Percentiles rank a stretch among this genome's conserved stretches.
These are phyloP conservation scores for Gastrophysa polygoni DNA, from an alignment of 2,888 invertebrate species.

Conservation along the genomic window DNA sequence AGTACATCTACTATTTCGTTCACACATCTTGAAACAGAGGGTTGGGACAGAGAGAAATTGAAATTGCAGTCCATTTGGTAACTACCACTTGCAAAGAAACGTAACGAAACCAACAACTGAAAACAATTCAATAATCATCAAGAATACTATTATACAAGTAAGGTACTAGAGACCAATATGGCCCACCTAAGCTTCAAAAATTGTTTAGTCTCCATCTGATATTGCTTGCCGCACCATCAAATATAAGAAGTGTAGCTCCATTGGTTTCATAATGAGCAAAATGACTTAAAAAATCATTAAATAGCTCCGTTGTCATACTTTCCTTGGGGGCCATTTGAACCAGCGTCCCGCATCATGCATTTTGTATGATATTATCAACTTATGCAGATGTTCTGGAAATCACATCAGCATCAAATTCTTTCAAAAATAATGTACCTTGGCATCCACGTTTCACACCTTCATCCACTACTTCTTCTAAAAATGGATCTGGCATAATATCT, in stretches of 20 bases:
- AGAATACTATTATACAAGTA: no score
- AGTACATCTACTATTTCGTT: constrained; percentile 5
- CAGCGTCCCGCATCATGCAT: constrained; percentile 15
- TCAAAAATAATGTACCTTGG: background rate
- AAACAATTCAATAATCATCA: constrained; percentile 6
- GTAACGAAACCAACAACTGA: constrained; percentile 7
- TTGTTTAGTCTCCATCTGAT: no score
- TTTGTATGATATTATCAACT: background rate
- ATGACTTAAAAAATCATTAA: constrained; percentile 39
- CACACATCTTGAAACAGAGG: constrained; percentile 9
- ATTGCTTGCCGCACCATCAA: constrained; percentile 44
- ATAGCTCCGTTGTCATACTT: constrained; percentile 40
- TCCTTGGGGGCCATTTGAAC: constrained; percentile 35
- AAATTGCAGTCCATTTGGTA: constrained; percentile 11
- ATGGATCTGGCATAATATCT: background rate
- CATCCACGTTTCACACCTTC: background rate
- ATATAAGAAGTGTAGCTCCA: constrained; percentile 40
- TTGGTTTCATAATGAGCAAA: constrained; percentile 39
- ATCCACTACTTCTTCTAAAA: background rate
- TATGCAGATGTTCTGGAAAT: background rate
- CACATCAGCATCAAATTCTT: background rate
- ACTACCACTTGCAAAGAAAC: constrained; percentile 6
- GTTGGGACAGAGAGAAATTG: constrained; percentile 5
- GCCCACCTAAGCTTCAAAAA: no score
- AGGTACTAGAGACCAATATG: no score